Evolutionary conservation across 2,797 vertebrate species (phyloP), one percentile per base, ranked within the genome.

Genomic region (Paguma larvata): DNA sequence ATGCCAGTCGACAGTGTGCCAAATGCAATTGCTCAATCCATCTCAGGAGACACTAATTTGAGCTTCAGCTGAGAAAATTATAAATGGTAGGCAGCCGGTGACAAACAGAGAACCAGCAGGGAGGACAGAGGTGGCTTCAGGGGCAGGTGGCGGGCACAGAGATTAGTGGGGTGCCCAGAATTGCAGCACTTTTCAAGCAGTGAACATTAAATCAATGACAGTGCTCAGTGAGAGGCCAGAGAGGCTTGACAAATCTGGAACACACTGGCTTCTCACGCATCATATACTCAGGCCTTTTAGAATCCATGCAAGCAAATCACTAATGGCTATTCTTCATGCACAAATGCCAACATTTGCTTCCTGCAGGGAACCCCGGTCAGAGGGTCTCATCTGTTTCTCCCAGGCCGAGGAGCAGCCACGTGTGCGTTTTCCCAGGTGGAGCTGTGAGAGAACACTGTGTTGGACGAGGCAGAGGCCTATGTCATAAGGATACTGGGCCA

Each of bases 331-430:
- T 89, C 92, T 84, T 46, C 88, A 90, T 91, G 12, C 19, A 34
- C 13, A 68, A 73, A 25, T 34, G 85, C 8, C 72, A 97, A 23
- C 92, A 83, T 65, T 97, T 88, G 46, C 16, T 89, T 10, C 44
- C 53, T 70, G 13, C 2, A 70, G 51, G 48, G 19, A 85, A 68
- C 53, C 27, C 85, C 23, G 62, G 56, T 51, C 19, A n/a, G 70
- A 87, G 59, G 34, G 14, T 63, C 25, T 62, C 21, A 0, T 83
- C 92, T 87, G 59, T 67, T 83, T 91, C 23, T 46, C 27, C 15
- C 59, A 90, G 19, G 21, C 30, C 16, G 79, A 59, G n/a, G 25
- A 89, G 30, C 10, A 44, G 44, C 16, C 75, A 16, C 12, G 12
- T 2, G 27, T 80, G 78, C 72, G 32, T 67, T 96, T 88, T 70